Evolutionary conservation across 2,888 invertebrate genomes (phyloP).

Genomic region (Cephus spinipes): DNA sequence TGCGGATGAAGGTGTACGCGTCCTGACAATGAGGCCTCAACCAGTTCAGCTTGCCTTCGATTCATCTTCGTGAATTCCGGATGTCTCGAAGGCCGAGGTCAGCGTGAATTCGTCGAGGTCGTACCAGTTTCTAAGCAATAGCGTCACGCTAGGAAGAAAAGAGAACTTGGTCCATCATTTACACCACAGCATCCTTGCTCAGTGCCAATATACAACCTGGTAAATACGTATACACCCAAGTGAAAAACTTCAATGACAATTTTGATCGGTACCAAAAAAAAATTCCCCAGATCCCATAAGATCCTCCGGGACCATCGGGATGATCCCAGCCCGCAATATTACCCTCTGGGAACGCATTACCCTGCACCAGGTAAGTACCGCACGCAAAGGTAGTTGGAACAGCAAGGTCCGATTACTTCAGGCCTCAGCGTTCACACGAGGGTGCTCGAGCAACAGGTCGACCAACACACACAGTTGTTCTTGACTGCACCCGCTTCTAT

Average conservation of each 20-base stretch:
- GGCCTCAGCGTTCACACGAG: conserved; percentile 56
- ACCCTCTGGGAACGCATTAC: neutral
- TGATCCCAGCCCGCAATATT: neutral
- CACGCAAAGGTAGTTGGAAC: neutral
- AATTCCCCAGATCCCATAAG: neutral
- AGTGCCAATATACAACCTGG: neutral
- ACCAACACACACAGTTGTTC: conserved; percentile 42
- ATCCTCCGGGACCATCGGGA: neutral
- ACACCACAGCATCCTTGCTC: neutral
- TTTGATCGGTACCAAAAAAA: neutral
- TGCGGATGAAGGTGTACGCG: neutral
- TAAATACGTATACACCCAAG: neutral
- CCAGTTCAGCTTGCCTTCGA: neutral
- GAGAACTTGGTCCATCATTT: neutral
- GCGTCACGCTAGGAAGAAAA: neutral
- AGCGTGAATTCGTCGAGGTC: neutral
- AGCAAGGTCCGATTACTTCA: conserved; percentile 51
- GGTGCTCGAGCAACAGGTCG: conserved; percentile 58
- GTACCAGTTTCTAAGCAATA: neutral
- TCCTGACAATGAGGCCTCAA: neutral
- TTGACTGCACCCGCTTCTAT: conserved; percentile 39
- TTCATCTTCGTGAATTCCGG: neutral
- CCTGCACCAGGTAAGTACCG: neutral
- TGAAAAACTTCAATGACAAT: neutral
- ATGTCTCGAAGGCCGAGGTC: neutral